Percentiles rank a stretch among this genome's conserved stretches.
Evolutionary conservation across 1,140 invertebrate genomes (phyloP).

Genomic region (Cepaea nemoralis): DNA sequence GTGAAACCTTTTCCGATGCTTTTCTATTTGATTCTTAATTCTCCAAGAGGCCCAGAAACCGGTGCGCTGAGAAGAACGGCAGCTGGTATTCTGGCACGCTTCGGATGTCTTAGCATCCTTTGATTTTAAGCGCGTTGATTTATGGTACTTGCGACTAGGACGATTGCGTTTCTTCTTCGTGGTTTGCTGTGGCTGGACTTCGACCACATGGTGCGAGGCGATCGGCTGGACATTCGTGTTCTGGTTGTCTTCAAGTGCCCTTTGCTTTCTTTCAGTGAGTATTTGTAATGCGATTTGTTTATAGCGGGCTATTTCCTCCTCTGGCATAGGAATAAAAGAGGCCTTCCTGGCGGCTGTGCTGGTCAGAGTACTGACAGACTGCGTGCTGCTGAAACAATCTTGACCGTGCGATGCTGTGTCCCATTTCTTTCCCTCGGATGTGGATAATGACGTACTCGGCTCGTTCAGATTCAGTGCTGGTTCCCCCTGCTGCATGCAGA

Average conservation of each 20-base stretch:
- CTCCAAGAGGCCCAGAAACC: conserved; percentile 20
- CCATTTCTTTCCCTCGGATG: not conserved
- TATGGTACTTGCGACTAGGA: not conserved
- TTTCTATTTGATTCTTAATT: conserved; percentile 26
- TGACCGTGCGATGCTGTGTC: not conserved
- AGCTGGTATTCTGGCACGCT: not conserved
- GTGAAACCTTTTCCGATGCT: conserved; percentile 9
- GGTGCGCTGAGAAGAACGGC: not conserved
- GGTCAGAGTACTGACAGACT: not conserved
- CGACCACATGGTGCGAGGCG: not conserved
- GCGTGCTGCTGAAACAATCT: not conserved
- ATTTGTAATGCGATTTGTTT: conserved; percentile 24
- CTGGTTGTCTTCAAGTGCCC: not conserved
- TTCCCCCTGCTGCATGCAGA: no score
- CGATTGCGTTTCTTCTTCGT: not conserved
- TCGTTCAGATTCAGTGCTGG: not conserved
- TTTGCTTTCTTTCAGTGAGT: not conserved
- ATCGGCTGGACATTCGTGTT: not conserved
- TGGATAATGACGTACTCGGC: not conserved
- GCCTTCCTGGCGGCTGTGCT: not conserved
- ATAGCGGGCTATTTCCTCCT: conserved; percentile 5
- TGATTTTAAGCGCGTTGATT: not conserved
- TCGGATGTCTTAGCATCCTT: not conserved
- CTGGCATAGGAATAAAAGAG: not conserved
- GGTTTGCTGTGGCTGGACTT: not conserved